phyloP scores from a whole-genome alignment of 2,113 vertebrate genomes.

The Egretta garzetta region DNA sequence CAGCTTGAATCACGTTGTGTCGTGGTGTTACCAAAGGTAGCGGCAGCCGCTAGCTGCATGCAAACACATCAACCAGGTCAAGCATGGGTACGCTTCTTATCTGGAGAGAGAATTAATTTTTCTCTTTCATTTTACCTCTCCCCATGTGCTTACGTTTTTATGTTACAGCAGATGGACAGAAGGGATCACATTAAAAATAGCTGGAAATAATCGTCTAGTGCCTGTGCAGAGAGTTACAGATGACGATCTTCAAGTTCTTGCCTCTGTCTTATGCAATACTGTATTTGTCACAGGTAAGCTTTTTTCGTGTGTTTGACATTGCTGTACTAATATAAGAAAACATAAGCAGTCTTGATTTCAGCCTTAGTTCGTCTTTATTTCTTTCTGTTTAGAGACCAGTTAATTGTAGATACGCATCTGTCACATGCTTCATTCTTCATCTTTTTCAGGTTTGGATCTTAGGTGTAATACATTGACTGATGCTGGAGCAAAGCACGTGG shows the following conservation, averaged over 20 bases:
- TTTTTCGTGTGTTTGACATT: not conserved
- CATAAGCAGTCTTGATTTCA: not conserved
- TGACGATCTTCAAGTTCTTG: constrained; percentile 74
- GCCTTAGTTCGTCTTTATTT: not conserved
- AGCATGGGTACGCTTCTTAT: rapidly evolving
- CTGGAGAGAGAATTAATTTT: not conserved
- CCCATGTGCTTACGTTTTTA: not conserved
- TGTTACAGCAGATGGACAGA: not conserved
- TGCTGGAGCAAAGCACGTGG: constrained; percentile 75
- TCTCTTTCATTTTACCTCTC: not conserved
- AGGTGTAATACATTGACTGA: constrained; percentile 83
- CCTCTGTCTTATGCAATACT: constrained; percentile 59
- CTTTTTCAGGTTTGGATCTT: constrained; percentile 83
- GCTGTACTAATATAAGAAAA: not conserved
- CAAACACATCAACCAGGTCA: not conserved
- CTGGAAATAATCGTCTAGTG: constrained; percentile 74
- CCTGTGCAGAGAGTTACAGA: constrained; percentile 73
- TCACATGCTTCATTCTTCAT: not conserved
- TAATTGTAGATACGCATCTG: not conserved
- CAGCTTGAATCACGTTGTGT: not conserved
- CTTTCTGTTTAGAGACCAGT: not conserved
- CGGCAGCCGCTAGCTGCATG: not conserved
- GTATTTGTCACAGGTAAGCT: constrained; percentile 77
- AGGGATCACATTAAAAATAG: constrained; percentile 73
- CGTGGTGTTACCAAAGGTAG: not conserved